These are phyloP conservation scores for Orthonychiurus folsomi DNA, from an alignment of 2,888 invertebrate species.

Conservation along the genomic window DNA sequence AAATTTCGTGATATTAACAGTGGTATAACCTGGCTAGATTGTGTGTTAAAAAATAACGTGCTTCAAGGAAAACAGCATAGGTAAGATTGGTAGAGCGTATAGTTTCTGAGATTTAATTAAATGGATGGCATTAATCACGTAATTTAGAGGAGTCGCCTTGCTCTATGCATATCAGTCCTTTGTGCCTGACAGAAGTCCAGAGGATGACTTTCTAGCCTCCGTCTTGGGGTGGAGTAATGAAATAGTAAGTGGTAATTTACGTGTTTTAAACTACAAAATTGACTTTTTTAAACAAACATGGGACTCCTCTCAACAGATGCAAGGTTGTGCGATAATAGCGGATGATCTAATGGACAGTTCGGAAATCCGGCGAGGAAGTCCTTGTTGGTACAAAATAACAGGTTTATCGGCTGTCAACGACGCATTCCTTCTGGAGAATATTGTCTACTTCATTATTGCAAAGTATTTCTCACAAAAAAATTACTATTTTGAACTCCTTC, in stretches of 20 bases:
- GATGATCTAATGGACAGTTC: constrained; percentile 55
- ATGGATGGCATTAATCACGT: neutral
- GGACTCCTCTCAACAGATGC: constrained; percentile 44
- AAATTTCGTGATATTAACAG: neutral
- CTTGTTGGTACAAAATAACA: constrained; percentile 50
- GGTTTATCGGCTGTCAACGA: constrained; percentile 51
- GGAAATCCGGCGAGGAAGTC: constrained; percentile 48
- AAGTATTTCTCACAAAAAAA: constrained; percentile 45
- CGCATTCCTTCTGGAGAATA: constrained; percentile 48
- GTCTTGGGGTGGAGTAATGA: constrained; percentile 5
- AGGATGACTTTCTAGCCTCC: neutral
- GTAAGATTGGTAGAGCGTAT: neutral
- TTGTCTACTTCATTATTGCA: constrained; percentile 47
- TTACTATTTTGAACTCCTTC: constrained; percentile 47
- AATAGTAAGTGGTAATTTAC: constrained; percentile 45
- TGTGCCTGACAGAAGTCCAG: neutral
- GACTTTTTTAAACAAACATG: too few relatives aligned
- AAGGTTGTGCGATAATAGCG: constrained; percentile 51
- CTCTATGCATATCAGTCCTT: neutral
- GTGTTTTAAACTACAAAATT: too few relatives aligned
- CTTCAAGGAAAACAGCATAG: constrained; percentile 2
- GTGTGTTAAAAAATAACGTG: constrained; percentile 8
- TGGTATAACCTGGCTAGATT: neutral
- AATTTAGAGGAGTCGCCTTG: neutral
- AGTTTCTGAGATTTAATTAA: too few relatives aligned